Evolutionary conservation across 2,888 invertebrate species (phyloP).

Genomic region (Andrena chrysosceles): DNA sequence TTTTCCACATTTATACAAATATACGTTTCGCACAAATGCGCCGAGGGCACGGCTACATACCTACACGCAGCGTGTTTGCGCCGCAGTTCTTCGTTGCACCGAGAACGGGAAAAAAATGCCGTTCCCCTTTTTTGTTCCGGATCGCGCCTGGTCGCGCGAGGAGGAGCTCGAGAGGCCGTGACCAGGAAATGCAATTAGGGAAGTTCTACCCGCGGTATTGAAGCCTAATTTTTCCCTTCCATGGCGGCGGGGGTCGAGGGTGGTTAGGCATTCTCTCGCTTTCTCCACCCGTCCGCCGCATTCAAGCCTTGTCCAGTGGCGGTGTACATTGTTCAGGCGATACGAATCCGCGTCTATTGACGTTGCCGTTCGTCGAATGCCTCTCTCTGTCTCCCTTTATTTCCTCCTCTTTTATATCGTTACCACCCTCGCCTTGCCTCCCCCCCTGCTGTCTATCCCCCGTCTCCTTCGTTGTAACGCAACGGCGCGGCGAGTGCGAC

Average conservation of each 20-base stretch:
- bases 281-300: constrained; percentile 44
- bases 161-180: constrained; percentile 42
- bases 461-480: constrained; percentile 46
- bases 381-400: constrained; percentile 37
- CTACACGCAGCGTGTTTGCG: constrained; percentile 2
- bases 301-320: constrained; percentile 66
- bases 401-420: constrained; percentile 36
- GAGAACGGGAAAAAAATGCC: background rate
- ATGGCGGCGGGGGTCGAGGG: background rate
- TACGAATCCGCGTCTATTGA: constrained; percentile 70
- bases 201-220: constrained; percentile 57
- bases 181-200: constrained; percentile 68
- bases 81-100: background rate
- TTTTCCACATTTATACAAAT: background rate
- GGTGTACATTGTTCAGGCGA: constrained; percentile 66
- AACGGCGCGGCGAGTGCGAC: constrained; percentile 67
- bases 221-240: constrained; percentile 62
- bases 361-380: constrained; percentile 63
- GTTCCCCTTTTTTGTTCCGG: background rate
- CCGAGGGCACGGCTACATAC: background rate
- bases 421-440: constrained; percentile 19
- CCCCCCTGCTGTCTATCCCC: constrained; percentile 34
- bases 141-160: constrained; percentile 16
- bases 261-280: constrained; percentile 54
- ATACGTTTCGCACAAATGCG: background rate